Conservation (phyloP, 2,113 vertebrate genomes). For the Ondatra zibethicus region DNA sequence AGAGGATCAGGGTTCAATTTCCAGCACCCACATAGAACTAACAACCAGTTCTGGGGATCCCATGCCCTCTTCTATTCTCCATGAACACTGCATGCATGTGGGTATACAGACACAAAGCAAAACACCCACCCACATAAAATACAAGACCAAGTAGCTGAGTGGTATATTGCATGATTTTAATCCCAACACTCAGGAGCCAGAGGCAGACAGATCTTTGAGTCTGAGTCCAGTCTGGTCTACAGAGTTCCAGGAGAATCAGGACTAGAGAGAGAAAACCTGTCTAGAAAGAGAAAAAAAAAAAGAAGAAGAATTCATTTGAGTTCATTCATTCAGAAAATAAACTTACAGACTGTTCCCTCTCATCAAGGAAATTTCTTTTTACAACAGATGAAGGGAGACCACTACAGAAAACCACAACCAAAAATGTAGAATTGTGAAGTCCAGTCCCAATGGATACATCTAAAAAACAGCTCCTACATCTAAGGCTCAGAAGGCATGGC, state of each 20-base stretch:
- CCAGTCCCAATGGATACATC: not conserved
- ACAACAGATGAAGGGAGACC: not conserved
- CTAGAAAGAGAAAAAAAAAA: not conserved
- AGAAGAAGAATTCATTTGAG: not conserved
- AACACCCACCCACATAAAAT: not conserved
- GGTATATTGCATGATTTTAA: not conserved
- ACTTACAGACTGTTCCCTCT: not conserved
- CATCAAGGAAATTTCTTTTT: not conserved
- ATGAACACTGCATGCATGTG: not conserved
- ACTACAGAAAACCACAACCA: not conserved
- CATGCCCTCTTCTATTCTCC: not conserved
- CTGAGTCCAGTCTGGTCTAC: not conserved
- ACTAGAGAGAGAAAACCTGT: not conserved
- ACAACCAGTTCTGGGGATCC: not conserved
- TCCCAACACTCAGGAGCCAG: not conserved
- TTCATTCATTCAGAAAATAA: not conserved
- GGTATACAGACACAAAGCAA: not conserved
- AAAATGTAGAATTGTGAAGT: not conserved
- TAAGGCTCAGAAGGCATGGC: not conserved
- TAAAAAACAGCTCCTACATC: not conserved
- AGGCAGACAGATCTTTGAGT: not conserved
- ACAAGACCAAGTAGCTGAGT: not conserved
- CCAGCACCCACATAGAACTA: not conserved
- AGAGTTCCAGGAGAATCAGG: not conserved
- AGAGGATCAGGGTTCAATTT: not conserved